Evolutionary conservation across 2,888 invertebrate genomes (phyloP).

Genomic region (Lithodes maja): DNA sequence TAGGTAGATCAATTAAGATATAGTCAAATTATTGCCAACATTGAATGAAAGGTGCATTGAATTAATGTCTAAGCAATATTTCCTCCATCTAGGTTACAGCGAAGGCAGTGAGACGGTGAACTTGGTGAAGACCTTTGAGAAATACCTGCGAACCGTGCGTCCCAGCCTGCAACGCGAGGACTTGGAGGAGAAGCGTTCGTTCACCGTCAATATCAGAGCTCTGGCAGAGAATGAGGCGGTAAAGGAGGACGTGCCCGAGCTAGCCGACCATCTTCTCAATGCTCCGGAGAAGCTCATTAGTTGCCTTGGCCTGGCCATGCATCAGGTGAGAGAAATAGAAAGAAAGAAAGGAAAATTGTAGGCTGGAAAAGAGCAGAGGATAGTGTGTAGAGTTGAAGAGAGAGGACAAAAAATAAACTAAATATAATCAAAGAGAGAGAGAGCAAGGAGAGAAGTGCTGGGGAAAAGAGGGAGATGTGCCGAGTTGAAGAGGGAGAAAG

Average conservation of each 20-base stretch:
- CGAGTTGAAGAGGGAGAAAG: too few relatives aligned
- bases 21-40: too few relatives aligned
- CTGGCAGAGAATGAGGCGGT: conserved; percentile 75
- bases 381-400: too few relatives aligned
- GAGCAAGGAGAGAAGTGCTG: too few relatives aligned
- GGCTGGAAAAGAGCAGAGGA: too few relatives aligned
- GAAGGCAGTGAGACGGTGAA: conserved; percentile 49
- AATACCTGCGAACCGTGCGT: conserved; percentile 38
- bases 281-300: conserved; percentile 82
- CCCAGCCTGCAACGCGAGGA: conserved; percentile 28
- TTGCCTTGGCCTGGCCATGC: conserved; percentile 85
- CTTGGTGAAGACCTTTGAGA: conserved; percentile 51
- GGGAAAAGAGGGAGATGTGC: too few relatives aligned
- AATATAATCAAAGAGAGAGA: too few relatives aligned
- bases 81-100: conserved; percentile 43
- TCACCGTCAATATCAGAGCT: conserved; percentile 49
- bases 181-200: conserved; percentile 50
- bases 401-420: too few relatives aligned
- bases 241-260: conserved; percentile 79
- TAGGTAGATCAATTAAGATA: too few relatives aligned
- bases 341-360: too few relatives aligned
- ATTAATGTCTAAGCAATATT: too few relatives aligned
- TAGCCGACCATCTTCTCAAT: conserved; percentile 81
- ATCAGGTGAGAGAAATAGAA: conserved; percentile 78
- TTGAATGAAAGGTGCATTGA: too few relatives aligned